phyloP scores from a whole-genome alignment of 2,113 vertebrate genomes.

The Percina caprodes region DNA sequence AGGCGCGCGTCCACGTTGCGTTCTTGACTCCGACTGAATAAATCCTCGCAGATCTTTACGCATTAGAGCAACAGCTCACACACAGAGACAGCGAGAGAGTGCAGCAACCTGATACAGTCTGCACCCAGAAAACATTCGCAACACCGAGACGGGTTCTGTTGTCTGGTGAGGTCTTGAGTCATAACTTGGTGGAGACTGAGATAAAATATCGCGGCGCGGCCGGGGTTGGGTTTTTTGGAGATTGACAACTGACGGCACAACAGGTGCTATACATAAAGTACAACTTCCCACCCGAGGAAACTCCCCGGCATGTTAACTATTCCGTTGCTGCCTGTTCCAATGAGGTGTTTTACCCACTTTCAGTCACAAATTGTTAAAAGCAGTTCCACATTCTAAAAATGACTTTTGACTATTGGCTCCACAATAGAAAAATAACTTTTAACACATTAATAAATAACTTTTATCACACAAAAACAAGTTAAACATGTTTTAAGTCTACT shows the following conservation, averaged over 20 bases:
- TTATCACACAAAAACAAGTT: background rate
- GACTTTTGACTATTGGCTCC: background rate
- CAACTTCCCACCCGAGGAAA: conserved; percentile 77
- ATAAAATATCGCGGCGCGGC: conserved; percentile 65
- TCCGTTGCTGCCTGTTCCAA: conserved; percentile 54
- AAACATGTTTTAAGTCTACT: background rate
- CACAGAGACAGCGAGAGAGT: conserved; percentile 32
- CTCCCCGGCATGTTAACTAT: conserved; percentile 82
- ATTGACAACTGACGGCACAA: conserved; percentile 83
- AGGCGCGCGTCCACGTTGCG: conserved; percentile 54
- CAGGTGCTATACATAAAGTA: conserved; percentile 88
- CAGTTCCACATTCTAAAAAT: background rate
- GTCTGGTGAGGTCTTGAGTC: conserved; percentile 64
- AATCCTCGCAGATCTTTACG: conserved; percentile 64
- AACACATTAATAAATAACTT: background rate
- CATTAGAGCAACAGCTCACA: conserved; percentile 57
- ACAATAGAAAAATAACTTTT: background rate
- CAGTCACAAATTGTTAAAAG: background rate
- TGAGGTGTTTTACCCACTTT: conserved; percentile 25
- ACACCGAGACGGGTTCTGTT: conserved; percentile 54
- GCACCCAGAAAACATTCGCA: conserved; percentile 44
- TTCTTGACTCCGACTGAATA: conserved; percentile 50
- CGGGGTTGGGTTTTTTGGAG: conserved; percentile 63
- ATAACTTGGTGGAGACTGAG: conserved; percentile 61
- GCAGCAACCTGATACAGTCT: conserved; percentile 68